phyloP scores from a whole-genome alignment of 37 sponge, comb jelly and placozoan genomes.

The Chondrilla cf. caribensis region DNA sequence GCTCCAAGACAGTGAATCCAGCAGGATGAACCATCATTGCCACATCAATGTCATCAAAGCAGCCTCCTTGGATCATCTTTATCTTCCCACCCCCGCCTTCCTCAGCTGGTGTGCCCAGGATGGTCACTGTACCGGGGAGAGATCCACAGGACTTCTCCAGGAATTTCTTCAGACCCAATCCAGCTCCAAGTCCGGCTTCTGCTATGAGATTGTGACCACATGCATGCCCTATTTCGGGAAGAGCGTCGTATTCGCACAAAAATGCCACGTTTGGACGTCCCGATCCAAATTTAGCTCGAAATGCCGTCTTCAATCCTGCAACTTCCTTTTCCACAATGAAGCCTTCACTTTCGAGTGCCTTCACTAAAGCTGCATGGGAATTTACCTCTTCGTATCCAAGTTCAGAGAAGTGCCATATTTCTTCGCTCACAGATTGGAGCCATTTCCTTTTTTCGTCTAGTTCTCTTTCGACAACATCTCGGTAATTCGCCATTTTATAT shows the following conservation, averaged over 20 bases:
- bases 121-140: conserved; percentile 52
- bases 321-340: conserved; percentile 65
- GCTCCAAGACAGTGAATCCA: not conserved
- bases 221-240: conserved; percentile 95
- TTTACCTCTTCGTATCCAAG: not conserved
- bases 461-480: too few relatives aligned
- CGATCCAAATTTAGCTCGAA: conserved; percentile 72
- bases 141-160: conserved; percentile 36
- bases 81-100: conserved; percentile 86
- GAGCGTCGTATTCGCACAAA: conserved; percentile 92
- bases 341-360: conserved; percentile 57
- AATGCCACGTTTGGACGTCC: conserved; percentile 66
- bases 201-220: conserved; percentile 97
- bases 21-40: conserved; percentile 30
- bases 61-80: conserved; percentile 61
- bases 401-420: conserved; percentile 57
- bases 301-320: conserved; percentile 75
- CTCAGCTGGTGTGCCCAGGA: conserved; percentile 93
- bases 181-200: conserved; percentile 90
- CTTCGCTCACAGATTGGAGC: conserved; percentile 40
- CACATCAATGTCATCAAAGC: conserved; percentile 75
- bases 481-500: too few relatives aligned
- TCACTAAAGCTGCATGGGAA: not conserved
- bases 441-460: not conserved
- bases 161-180: conserved; percentile 78